Percentiles rank a stretch among this genome's conserved stretches.
Evolutionary conservation across 2,113 vertebrate species (phyloP).

Genomic region (Cercocebus atys): DNA sequence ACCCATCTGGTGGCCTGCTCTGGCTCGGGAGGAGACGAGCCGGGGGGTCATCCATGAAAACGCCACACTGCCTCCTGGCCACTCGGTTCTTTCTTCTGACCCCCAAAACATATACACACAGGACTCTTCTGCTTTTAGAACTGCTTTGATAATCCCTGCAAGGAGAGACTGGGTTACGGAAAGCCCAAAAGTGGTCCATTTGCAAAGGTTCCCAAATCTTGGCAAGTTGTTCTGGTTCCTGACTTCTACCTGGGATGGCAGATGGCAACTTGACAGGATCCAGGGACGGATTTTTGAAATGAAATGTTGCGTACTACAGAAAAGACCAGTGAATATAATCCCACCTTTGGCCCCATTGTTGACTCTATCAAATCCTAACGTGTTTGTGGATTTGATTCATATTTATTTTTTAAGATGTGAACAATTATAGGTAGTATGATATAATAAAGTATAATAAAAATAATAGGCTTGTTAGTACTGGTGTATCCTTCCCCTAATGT

Average conservation of each 20-base stretch:
- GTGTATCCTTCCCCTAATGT: background rate
- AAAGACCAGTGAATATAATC: background rate
- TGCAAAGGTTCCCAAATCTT: background rate
- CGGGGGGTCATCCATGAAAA: no score
- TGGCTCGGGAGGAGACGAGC: accelerated
- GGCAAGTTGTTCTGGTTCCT: background rate
- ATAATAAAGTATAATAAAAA: background rate
- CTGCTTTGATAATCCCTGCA: no score
- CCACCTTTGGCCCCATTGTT: background rate
- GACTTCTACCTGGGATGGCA: background rate
- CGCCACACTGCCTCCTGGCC: no score
- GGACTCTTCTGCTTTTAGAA: background rate
- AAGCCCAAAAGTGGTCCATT: background rate
- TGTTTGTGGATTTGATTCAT: background rate
- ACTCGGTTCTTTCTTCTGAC: background rate
- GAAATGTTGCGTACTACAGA: background rate
- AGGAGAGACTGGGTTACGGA: background rate
- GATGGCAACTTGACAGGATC: background rate
- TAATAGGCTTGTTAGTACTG: background rate
- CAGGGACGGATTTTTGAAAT: background rate
- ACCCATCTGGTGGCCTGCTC: background rate
- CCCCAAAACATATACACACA: background rate
- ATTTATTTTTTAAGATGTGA: background rate
- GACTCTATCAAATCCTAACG: background rate
- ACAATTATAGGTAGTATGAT: background rate